A percentile compares a stretch with the other conserved stretches of the same genome.
Conservation (phyloP, 2,797 vertebrate species). For the Acipenser oxyrinchus region DNA sequence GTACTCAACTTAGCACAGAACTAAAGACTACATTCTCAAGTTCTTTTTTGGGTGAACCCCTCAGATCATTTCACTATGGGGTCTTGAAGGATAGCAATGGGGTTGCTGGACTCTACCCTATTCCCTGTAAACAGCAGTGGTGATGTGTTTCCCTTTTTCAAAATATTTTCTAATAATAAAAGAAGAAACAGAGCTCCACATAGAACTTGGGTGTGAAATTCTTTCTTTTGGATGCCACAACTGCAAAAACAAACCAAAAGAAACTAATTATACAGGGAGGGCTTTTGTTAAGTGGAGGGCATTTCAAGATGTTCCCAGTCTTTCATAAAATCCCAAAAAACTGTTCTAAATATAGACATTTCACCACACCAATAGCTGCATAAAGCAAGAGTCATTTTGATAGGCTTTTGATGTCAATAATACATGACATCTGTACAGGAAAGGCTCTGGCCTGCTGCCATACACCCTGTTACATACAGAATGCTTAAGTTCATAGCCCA, state of each 20-base stretch:
- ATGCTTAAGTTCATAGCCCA: neutral
- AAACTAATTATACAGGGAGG: neutral
- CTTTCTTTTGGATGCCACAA: no score
- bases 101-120: no score
- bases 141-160: no score
- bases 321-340: neutral
- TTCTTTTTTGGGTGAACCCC: no score
- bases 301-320: neutral
- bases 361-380: neutral
- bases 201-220: no score
- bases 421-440: slow-evolving; percentile 9
- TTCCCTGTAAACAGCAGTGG: no score
- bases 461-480: neutral
- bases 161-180: no score
- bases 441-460: neutral
- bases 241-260: neutral
- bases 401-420: neutral
- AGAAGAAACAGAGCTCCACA: no score
- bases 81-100: no score
- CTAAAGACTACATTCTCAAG: no score
- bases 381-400: neutral
- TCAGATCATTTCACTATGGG: no score
- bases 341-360: neutral
- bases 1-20: no score
- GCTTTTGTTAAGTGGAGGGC: neutral